These are phyloP conservation scores for Cottus gobio DNA, from an alignment of 2,113 vertebrate genomes.

Conservation along the genomic window DNA sequence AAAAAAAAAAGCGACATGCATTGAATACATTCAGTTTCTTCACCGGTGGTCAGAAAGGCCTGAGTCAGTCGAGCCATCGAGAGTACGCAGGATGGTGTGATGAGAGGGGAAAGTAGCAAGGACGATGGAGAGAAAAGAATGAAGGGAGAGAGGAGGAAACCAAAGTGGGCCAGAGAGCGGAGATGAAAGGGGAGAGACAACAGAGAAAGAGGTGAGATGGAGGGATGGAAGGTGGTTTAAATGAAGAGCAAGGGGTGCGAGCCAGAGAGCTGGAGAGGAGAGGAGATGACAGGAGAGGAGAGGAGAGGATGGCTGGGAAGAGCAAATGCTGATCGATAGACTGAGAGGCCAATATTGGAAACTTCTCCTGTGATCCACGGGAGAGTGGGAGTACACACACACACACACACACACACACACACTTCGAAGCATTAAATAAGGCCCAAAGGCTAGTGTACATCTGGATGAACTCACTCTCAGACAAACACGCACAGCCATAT, in stretches of 20 bases:
- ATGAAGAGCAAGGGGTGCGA: neutral
- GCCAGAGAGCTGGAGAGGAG: conserved; percentile 3
- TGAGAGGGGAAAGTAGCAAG: neutral
- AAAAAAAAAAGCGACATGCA: too few species aligned
- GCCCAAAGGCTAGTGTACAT: neutral
- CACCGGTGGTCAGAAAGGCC: neutral
- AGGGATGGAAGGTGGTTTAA: neutral
- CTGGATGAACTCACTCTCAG: neutral
- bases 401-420: neutral
- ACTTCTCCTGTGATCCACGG: conserved; percentile 9
- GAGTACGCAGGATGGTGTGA: neutral
- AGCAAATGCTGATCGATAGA: neutral
- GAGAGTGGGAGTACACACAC: conserved; percentile 16
- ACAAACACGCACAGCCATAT: neutral
- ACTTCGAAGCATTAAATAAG: neutral
- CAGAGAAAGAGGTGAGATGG: neutral
- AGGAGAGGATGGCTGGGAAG: too few species aligned
- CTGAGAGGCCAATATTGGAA: conserved; percentile 11
- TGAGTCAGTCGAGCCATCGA: neutral
- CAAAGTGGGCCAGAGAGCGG: neutral
- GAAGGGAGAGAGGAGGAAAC: neutral
- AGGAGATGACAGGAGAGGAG: too few species aligned
- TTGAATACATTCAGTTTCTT: neutral
- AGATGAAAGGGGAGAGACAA: conserved; percentile 12
- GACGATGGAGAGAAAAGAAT: too few species aligned